Evolutionary conservation across 2,797 vertebrate genomes (phyloP), one percentile per base, ranked within the genome.

Genomic region (Lophius americanus): DNA sequence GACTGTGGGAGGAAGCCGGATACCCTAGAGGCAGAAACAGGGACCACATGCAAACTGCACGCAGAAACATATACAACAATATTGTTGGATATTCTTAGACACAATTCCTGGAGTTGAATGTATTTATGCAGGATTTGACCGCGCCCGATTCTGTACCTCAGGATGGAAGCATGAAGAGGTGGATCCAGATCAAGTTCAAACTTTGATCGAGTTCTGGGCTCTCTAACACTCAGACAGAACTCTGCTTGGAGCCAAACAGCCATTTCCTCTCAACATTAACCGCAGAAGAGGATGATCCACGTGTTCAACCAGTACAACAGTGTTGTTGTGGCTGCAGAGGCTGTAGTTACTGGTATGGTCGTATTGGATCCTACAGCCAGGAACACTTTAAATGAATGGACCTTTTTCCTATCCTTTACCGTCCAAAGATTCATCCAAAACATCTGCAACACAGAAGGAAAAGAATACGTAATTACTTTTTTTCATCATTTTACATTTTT

Each of bases 231-330:
- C 33, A 56, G 39, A 50, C 39, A 13, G 8, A 14, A 4, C 32
- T 33, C 48, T 37, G 48, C 48, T 23, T 50, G 33, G 47, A 46
- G 73, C 50, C 23, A 3, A 2, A 3, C 48, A 9, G 66, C 51
- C 43, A 23, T 23, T 66, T 78, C 64, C 75, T 71, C 39, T 35
- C 48, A 4, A 4, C 64, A 2, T 42, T 42, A 68, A 69, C 55
- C 58, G 54, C 38, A 5, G 32, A 13, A 60, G 59, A 60, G 1
- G 12, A 46, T 3, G 10, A 48, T 51, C 32, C 7, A 56, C 13
- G 11, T 11, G 46, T 23, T 32, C 41, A 6, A 37, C 9, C 37
- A 5, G 23, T 23, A 23, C 23, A 23, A 23, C 23, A 23, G 23
- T 23, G 23, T 23, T 23, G 23, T 23, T 23, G 23, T 23, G 23